phyloP scores from a whole-genome alignment of 2,888 invertebrate species.

The Coenonympha arcania region DNA sequence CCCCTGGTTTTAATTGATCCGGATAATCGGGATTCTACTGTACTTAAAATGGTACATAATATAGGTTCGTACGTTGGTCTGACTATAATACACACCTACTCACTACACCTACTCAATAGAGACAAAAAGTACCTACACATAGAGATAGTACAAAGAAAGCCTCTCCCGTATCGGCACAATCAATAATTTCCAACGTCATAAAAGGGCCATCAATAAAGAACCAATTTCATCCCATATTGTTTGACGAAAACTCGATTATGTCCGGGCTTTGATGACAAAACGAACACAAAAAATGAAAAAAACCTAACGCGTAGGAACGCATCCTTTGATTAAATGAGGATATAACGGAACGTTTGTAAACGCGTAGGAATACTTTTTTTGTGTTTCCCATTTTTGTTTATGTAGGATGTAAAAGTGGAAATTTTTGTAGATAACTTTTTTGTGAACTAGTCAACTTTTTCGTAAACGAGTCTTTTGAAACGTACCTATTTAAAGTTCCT shows the following conservation, averaged over 20 bases:
- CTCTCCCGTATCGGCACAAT: slow-evolving; percentile 38
- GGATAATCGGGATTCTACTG: too few relatives aligned
- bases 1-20: too few relatives aligned
- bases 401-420: too few relatives aligned
- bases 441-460: too few relatives aligned
- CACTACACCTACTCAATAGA: too few relatives aligned
- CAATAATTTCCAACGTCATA: slow-evolving; percentile 46
- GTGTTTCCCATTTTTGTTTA: slow-evolving; percentile 7
- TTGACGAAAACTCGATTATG: slow-evolving; percentile 70
- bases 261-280: slow-evolving; percentile 52
- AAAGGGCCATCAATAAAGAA: slow-evolving; percentile 58
- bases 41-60: too few relatives aligned
- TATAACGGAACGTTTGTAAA: slow-evolving; percentile 57
- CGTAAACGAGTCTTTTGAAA: too few relatives aligned
- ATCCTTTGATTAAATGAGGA: slow-evolving; percentile 52
- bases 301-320: slow-evolving; percentile 41
- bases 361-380: slow-evolving; percentile 51
- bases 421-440: too few relatives aligned
- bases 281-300: slow-evolving; percentile 42
- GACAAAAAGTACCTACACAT: neutral
- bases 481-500: too few relatives aligned
- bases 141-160: slow-evolving; percentile 29
- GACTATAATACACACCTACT: too few relatives aligned
- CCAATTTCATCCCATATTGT: slow-evolving; percentile 69
- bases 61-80: too few relatives aligned